phyloP scores from a whole-genome alignment of 1,140 invertebrate genomes.

The Drosophila nannoptera region DNA sequence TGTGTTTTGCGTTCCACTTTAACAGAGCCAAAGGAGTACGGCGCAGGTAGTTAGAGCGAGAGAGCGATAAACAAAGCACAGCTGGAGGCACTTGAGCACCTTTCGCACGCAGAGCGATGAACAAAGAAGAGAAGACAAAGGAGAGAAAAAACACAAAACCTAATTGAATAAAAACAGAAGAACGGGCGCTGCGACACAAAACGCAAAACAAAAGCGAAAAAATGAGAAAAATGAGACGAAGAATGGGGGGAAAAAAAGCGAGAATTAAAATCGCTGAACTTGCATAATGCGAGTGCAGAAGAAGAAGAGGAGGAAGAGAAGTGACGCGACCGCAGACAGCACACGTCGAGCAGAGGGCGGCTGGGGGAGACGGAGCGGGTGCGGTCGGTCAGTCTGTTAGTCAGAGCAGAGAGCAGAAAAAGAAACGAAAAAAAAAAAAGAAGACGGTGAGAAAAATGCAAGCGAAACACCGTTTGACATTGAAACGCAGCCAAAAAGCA shows the following conservation, averaged over 20 bases:
- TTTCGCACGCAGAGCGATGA: constrained; percentile 5
- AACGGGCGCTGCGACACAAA: constrained; percentile 45
- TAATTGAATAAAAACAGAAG: constrained; percentile 67
- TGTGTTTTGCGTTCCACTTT: constrained; percentile 27
- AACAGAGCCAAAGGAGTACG: constrained; percentile 3
- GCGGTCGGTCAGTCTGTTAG: constrained; percentile 16
- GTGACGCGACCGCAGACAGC: constrained; percentile 40
- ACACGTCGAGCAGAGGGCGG: background rate
- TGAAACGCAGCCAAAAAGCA: constrained; percentile 16
- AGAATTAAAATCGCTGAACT: constrained; percentile 50
- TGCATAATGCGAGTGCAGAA: constrained; percentile 53
- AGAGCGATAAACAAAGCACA: background rate
- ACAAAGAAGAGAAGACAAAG: constrained; percentile 12
- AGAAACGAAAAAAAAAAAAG: constrained; percentile 9
- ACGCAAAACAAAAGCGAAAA: constrained; percentile 6
- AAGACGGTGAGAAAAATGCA: background rate
- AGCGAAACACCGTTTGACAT: constrained; percentile 20
- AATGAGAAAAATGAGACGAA: background rate
- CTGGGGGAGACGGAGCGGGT: background rate
- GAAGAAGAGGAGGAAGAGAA: constrained; percentile 9
- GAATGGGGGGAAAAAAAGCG: constrained; percentile 23
- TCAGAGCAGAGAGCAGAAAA: constrained; percentile 24
- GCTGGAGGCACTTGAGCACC: background rate
- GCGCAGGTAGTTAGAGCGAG: background rate
- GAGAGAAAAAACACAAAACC: constrained; percentile 15